phyloP scores from a whole-genome alignment of 2,888 invertebrate species.

The Ichneumoninae sp. region DNA sequence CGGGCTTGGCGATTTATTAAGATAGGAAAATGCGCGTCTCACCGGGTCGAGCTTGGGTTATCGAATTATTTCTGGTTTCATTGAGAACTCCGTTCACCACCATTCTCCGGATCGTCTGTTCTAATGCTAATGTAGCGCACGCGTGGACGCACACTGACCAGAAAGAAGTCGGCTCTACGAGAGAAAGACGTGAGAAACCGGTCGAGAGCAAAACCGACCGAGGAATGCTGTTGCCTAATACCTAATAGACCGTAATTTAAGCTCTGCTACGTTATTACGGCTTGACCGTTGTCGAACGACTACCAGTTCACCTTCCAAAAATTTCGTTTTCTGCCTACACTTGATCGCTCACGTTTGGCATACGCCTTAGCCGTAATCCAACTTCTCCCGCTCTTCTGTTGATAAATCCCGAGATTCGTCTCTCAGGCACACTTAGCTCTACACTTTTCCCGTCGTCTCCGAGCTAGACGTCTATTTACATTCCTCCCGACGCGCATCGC shows the following conservation, averaged over 20 bases:
- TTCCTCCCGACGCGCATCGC: not conserved
- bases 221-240: no score
- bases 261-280: no score
- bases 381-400: no score
- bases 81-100: slow-evolving; percentile 59
- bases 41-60: slow-evolving; percentile 29
- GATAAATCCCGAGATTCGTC: no score
- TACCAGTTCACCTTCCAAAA: no score
- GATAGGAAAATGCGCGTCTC: slow-evolving; percentile 8
- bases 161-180: not conserved
- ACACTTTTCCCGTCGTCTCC: not conserved
- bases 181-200: not conserved
- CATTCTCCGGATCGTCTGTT: slow-evolving; percentile 39
- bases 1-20: not conserved
- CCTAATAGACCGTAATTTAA: no score
- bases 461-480: not conserved
- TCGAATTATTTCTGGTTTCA: slow-evolving; percentile 50
- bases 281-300: no score
- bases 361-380: no score
- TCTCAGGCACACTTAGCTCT: no score
- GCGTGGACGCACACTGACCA: not conserved
- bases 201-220: no score
- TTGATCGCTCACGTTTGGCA: no score
- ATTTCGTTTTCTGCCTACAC: no score
- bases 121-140: not conserved